Conservation (phyloP, 2,113 vertebrate genomes). For the Garra rufa region DNA sequence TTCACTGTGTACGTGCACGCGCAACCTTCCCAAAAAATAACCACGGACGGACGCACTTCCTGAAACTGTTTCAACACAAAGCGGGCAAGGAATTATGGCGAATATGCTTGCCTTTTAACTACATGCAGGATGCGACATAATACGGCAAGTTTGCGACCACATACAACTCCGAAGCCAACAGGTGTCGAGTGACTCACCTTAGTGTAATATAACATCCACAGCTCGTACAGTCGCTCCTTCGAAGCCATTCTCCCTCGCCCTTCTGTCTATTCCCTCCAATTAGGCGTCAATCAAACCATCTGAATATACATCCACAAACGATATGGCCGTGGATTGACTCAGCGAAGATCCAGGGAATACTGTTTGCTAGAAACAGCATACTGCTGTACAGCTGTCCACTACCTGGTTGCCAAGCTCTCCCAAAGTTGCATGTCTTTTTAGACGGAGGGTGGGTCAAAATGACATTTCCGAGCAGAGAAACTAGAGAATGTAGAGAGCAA, state of each 20-base stretch:
- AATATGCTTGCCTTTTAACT: not conserved
- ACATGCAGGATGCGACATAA: not conserved
- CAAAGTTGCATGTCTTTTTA: conserved; percentile 49
- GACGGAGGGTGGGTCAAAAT: conserved; percentile 5
- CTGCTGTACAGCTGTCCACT: conserved; percentile 38
- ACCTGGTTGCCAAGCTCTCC: conserved; percentile 48
- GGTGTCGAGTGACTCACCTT: conserved; percentile 85
- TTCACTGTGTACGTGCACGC: conserved; percentile 27
- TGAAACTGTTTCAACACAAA: conserved; percentile 38
- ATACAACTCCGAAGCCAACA: conserved; percentile 58
- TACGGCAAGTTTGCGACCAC: not conserved
- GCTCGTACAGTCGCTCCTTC: conserved; percentile 87
- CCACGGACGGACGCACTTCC: conserved; percentile 42
- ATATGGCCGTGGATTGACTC: conserved; percentile 59
- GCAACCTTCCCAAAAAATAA: conserved; percentile 27
- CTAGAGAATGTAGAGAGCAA: not conserved
- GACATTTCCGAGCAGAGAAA: not conserved
- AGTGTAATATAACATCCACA: conserved; percentile 91
- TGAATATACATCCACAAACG: conserved; percentile 41
- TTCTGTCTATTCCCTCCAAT: conserved; percentile 60
- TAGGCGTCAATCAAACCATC: conserved; percentile 52
- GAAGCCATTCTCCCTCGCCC: conserved; percentile 81
- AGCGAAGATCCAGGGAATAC: conserved; percentile 53
- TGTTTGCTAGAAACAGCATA: conserved; percentile 58
- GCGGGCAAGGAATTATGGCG: not conserved